phyloP scores from a whole-genome alignment of 2,113 vertebrate genomes.

The Circaetus gallicus region DNA sequence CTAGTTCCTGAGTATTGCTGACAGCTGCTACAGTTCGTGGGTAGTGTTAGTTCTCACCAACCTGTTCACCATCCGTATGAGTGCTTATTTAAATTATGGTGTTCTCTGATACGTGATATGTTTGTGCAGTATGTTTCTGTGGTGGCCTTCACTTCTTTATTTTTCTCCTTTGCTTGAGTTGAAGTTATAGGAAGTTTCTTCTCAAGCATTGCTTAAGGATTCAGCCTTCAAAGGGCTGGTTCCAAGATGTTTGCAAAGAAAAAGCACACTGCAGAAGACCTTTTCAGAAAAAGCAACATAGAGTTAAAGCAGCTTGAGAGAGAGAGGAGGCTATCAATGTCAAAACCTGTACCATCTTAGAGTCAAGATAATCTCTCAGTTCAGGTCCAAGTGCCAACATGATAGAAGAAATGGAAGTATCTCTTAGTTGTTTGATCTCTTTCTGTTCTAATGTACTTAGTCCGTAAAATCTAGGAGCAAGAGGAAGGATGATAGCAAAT shows the following conservation, averaged over 20 bases:
- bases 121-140: not conserved
- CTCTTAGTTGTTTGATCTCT: not conserved
- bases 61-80: not conserved
- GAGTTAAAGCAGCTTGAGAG: not conserved
- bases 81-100: not conserved
- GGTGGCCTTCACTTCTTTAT: not conserved
- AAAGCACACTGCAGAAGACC: not conserved
- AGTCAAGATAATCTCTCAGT: not conserved
- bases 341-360: not conserved
- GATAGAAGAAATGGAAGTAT: not conserved
- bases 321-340: not conserved
- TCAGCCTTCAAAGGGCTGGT: not conserved
- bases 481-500: not conserved
- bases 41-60: conserved; percentile 16
- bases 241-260: not conserved
- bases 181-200: not conserved
- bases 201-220: not conserved
- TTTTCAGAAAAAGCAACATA: not conserved
- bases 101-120: not conserved
- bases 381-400: not conserved
- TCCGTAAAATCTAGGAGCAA: not conserved
- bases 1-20: not conserved
- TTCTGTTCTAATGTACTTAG: not conserved
- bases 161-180: not conserved
- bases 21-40: not conserved